Evolutionary conservation across 2,797 vertebrate genomes (phyloP).

Genomic region (Petrocephalus sullivani): DNA sequence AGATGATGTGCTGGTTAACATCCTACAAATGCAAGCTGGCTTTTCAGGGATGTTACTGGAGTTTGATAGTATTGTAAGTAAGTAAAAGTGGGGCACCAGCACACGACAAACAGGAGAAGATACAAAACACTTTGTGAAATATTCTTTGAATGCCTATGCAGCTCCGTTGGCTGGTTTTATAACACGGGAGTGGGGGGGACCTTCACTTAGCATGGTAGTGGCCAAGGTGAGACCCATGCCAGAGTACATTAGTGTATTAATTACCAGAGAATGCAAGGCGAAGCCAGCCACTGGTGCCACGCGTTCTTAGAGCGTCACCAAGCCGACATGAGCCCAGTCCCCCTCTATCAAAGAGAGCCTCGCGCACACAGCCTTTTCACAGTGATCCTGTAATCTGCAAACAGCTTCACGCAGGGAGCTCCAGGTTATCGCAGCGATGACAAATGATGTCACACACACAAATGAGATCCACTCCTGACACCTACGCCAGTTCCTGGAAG

Average conservation of each 20-base stretch:
- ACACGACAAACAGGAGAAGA: not conserved
- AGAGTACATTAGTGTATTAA: slow-evolving; percentile 3
- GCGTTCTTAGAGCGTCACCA: not conserved
- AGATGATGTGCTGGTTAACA: not conserved
- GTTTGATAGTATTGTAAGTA: not conserved
- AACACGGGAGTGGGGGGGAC: not conserved
- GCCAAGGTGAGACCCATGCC: not conserved
- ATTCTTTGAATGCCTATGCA: not conserved
- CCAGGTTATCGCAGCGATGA: not conserved
- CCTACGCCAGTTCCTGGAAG: not conserved
- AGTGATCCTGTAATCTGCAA: slow-evolving; percentile 8
- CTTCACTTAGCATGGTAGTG: not conserved
- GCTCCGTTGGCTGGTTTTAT: not conserved
- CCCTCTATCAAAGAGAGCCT: not conserved
- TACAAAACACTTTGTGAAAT: not conserved
- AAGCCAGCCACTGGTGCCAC: slow-evolving; percentile 31
- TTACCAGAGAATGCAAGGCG: slow-evolving; percentile 53
- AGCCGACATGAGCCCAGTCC: not conserved
- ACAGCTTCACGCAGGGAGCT: not conserved
- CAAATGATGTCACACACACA: not conserved
- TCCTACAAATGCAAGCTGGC: not conserved
- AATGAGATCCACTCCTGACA: not conserved
- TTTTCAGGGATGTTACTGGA: not conserved
- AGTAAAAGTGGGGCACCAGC: not conserved
- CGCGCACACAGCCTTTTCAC: not conserved